Evolutionary conservation across 2,888 invertebrate species (phyloP).

Genomic region (Ceratothoa steindachneri): DNA sequence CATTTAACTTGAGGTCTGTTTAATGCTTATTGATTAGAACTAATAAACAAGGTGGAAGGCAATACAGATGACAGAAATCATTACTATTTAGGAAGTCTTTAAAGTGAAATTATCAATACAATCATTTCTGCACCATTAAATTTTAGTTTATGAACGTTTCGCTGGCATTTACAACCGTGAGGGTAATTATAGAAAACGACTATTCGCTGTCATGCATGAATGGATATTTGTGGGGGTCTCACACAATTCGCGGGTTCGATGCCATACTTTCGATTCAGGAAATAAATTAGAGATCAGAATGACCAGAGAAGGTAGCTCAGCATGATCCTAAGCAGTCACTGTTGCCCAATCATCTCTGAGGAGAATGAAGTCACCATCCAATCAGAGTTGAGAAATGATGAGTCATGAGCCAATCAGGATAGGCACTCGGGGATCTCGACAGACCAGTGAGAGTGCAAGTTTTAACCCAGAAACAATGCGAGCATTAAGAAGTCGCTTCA

Average conservation of each 20-base stretch:
- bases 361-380: slow-evolving; percentile 19
- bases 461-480: slow-evolving; percentile 37
- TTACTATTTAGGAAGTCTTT: slow-evolving; percentile 2
- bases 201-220: slow-evolving; percentile 6
- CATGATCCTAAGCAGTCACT: slow-evolving; percentile 6
- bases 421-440: slow-evolving; percentile 21
- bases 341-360: not conserved
- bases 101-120: slow-evolving; percentile 8
- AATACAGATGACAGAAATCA: not conserved
- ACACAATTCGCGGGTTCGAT: not conserved
- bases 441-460: slow-evolving; percentile 42
- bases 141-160: slow-evolving; percentile 12
- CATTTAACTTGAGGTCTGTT: not conserved
- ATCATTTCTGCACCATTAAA: slow-evolving; percentile 8
- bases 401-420: slow-evolving; percentile 37
- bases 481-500: slow-evolving; percentile 36
- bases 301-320: slow-evolving; percentile 7
- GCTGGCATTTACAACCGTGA: not conserved
- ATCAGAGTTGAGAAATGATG: slow-evolving; percentile 34
- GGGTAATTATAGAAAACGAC: slow-evolving; percentile 1
- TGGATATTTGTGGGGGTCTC: not conserved
- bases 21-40: not conserved
- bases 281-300: not conserved
- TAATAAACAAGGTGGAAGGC: not conserved
- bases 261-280: not conserved